A percentile compares a stretch with the other conserved stretches of the same genome.
phyloP scores from a whole-genome alignment of 2,797 vertebrate genomes.

The Pyrocephalus nanus region DNA sequence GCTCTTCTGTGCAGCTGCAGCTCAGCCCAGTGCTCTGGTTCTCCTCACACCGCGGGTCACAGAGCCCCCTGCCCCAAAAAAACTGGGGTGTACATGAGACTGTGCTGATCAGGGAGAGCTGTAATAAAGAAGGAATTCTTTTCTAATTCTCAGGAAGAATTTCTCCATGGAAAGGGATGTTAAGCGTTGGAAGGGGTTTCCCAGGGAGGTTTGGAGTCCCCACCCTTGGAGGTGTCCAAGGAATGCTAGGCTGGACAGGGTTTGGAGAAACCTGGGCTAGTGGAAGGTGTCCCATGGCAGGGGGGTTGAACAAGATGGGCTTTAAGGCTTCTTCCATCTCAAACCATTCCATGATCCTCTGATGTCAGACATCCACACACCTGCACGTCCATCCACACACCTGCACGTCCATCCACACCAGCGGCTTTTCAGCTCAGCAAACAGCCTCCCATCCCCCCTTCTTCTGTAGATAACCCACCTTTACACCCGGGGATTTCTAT shows the following conservation, averaged over 20 bases:
- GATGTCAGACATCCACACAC: neutral
- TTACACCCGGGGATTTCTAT: neutral
- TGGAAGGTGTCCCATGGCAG: neutral
- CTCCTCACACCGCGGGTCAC: neutral
- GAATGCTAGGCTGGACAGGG: neutral
- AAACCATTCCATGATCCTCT: neutral
- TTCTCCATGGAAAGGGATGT: neutral
- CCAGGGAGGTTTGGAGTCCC: neutral
- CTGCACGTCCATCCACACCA: neutral
- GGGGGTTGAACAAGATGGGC: too few species aligned
- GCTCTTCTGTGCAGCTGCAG: neutral
- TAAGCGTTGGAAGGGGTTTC: neutral
- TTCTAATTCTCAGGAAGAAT: neutral
- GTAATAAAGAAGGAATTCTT: neutral
- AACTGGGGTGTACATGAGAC: fast-evolving
- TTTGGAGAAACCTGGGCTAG: neutral
- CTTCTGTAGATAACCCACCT: neutral
- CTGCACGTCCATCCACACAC: too few species aligned
- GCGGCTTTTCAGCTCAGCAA: neutral
- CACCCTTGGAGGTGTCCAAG: neutral
- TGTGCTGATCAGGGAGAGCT: neutral
- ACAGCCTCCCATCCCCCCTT: neutral
- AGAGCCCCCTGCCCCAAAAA: neutral
- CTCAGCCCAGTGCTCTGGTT: neutral
- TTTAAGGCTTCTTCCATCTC: neutral